Percentiles rank a stretch among this genome's conserved stretches.
These are phyloP conservation scores for Diplazon laetatorius DNA, from an alignment of 2,888 invertebrate species.

Conservation along the genomic window DNA sequence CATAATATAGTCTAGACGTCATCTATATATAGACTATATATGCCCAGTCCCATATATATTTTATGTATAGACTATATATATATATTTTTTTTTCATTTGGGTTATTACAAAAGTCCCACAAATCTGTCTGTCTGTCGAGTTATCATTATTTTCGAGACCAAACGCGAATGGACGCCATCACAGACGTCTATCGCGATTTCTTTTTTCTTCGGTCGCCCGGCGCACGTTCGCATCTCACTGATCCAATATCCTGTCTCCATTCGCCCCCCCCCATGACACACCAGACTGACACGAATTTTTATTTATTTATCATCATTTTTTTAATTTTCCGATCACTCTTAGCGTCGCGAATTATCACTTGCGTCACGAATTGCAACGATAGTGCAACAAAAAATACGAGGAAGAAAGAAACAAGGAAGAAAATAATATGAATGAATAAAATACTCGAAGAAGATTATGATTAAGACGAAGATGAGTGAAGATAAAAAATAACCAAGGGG, in stretches of 20 bases:
- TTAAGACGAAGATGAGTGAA: no score
- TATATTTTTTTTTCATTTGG: no score
- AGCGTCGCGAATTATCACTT: slow-evolving; percentile 22
- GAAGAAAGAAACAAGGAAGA: not conserved
- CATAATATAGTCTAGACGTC: no score
- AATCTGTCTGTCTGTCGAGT: slow-evolving; percentile 22
- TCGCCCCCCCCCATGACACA: no score
- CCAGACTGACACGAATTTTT: no score
- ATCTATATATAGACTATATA: no score
- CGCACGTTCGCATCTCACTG: not conserved
- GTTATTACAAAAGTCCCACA: slow-evolving; percentile 44
- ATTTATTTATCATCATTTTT: not conserved
- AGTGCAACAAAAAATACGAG: not conserved
- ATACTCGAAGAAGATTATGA: no score
- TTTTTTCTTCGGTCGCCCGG: slow-evolving; percentile 23
- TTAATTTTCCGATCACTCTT: not conserved
- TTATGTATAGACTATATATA: no score
- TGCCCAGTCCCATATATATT: no score
- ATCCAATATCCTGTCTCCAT: not conserved
- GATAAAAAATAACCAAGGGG: not conserved
- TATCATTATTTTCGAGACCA: slow-evolving; percentile 49
- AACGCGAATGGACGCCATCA: slow-evolving; percentile 40
- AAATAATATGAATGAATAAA: no score
- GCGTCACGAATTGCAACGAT: not conserved
- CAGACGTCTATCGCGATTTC: slow-evolving; percentile 28